phyloP scores from a whole-genome alignment of 2,113 vertebrate genomes.

The Corynorhinus townsendii region DNA sequence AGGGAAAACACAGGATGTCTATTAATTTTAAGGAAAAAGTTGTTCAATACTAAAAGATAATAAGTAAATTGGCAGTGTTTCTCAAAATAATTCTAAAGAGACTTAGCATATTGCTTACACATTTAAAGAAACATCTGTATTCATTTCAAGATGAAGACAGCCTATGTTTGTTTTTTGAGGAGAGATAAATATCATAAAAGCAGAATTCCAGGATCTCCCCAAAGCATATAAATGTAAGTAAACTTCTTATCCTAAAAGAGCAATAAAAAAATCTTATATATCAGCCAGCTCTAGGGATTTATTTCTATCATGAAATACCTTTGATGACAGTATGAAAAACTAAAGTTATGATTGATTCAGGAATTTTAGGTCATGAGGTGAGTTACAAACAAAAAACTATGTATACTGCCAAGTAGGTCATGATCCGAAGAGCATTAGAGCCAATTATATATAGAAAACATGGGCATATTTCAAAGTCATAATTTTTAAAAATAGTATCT shows the following conservation, averaged over 20 bases:
- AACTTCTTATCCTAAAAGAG: neutral
- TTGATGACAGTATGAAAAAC: neutral
- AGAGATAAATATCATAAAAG: neutral
- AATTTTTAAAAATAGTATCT: neutral
- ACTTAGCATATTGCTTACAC: neutral
- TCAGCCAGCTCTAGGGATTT: neutral
- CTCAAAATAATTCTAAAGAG: slow-evolving; percentile 22
- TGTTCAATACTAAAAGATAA: neutral
- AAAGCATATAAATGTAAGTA: neutral
- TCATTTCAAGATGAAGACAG: neutral
- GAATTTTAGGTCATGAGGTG: neutral
- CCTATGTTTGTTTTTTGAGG: neutral
- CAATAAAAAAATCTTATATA: neutral
- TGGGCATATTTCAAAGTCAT: neutral
- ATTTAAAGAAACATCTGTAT: slow-evolving; percentile 20
- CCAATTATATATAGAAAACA: neutral
- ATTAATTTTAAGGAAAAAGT: neutral
- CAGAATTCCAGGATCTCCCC: neutral
- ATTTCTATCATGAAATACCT: neutral
- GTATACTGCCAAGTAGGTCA: neutral
- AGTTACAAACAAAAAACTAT: neutral
- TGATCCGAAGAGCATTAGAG: neutral
- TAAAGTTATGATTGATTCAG: neutral
- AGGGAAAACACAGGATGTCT: neutral
- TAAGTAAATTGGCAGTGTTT: neutral